Percentiles rank a stretch among this genome's conserved stretches.
Evolutionary conservation across 2,797 vertebrate genomes (phyloP).

Genomic region (Eleutherodactylus coqui): DNA sequence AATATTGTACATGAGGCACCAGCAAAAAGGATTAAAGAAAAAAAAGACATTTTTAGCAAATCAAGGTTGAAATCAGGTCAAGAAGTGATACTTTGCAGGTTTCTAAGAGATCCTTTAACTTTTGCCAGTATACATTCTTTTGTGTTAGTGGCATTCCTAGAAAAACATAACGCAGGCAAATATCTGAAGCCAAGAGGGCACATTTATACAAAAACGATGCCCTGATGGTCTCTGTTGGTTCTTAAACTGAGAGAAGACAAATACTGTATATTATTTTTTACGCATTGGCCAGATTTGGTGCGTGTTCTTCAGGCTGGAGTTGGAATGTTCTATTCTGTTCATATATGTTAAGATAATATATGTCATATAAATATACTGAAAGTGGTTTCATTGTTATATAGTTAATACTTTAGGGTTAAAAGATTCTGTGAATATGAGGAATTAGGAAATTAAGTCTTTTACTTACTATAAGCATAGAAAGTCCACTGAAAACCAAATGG

Average conservation of each 20-base stretch:
- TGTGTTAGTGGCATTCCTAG: neutral
- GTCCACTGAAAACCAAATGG: neutral
- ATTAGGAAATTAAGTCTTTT: neutral
- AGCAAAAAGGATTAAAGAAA: neutral
- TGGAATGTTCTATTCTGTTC: too few relatives aligned
- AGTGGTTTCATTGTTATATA: neutral
- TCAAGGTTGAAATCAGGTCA: neutral
- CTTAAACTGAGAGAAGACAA: neutral
- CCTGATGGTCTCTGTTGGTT: neutral
- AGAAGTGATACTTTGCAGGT: neutral
- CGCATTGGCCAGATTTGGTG: too few relatives aligned
- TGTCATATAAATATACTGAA: too few relatives aligned
- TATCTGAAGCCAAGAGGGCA: neutral
- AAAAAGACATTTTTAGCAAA: neutral
- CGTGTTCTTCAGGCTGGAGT: too few relatives aligned
- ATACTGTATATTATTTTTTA: neutral
- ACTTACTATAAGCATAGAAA: neutral
- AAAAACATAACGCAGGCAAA: slow-evolving; percentile 2
- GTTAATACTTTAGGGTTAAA: neutral
- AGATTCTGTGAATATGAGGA: neutral
- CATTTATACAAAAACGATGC: neutral
- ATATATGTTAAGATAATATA: too few relatives aligned
- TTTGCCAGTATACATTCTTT: neutral
- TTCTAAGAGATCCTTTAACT: neutral
- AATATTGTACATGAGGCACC: neutral